Evolutionary conservation across 2,888 invertebrate species (phyloP).

Genomic region (Rapana venosa): DNA sequence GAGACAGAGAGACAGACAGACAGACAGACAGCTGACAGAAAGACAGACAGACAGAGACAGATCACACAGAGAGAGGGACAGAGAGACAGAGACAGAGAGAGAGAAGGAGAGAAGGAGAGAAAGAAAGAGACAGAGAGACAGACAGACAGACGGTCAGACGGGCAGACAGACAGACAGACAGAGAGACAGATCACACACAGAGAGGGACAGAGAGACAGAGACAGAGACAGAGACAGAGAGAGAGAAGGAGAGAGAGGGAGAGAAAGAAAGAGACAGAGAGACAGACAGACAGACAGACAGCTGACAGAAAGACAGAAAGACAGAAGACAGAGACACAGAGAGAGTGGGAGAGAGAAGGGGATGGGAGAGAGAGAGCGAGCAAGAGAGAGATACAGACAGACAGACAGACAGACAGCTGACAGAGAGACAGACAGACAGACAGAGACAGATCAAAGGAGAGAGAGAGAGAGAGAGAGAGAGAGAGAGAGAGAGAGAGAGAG

Average conservation of each 20-base stretch:
- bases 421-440: not conserved
- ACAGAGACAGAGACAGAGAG: not conserved
- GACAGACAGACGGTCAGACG: too few species aligned
- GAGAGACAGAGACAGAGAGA: too few species aligned
- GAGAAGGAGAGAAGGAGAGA: too few species aligned
- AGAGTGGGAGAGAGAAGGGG: too few species aligned
- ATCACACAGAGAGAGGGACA: too few species aligned
- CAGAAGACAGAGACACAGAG: not conserved
- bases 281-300: not conserved
- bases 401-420: not conserved
- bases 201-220: not conserved
- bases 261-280: not conserved
- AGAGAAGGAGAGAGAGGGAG: not conserved
- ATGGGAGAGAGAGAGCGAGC: not conserved
- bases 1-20: not conserved
- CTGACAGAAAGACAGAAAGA: slow-evolving; percentile 14
- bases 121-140: too few species aligned
- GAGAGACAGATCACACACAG: not conserved
- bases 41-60: too few species aligned
- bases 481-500: slow-evolving; percentile 4
- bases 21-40: too few species aligned
- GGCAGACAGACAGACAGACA: too few species aligned
- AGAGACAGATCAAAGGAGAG: not conserved
- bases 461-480: slow-evolving; percentile 3
- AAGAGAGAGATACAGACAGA: not conserved